These are phyloP conservation scores for Cryptotermes secundus DNA, from an alignment of 1,140 invertebrate genomes.

Conservation along the genomic window DNA sequence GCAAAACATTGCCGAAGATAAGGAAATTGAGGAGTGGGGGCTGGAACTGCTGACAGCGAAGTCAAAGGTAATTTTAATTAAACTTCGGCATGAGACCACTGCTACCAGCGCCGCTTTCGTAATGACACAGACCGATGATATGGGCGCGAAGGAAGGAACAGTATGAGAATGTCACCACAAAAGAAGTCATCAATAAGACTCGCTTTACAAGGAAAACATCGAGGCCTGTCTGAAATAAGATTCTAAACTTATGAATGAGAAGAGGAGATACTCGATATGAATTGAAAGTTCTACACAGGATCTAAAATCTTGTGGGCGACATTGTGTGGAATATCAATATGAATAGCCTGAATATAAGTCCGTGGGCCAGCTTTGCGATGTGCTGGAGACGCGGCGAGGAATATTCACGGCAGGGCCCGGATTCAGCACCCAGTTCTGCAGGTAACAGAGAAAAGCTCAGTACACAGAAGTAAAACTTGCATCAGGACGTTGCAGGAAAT, in stretches of 20 bases:
- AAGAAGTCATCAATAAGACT: constrained; percentile 9
- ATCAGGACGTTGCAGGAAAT: too few species aligned
- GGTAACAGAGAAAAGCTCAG: too few species aligned
- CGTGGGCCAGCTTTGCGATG: too few species aligned
- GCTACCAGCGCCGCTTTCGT: background rate
- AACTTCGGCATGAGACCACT: background rate
- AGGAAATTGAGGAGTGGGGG: background rate
- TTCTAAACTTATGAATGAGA: background rate
- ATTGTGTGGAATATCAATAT: too few species aligned
- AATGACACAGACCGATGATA: background rate
- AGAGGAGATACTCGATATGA: too few species aligned
- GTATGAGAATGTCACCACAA: background rate
- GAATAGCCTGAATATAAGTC: too few species aligned
- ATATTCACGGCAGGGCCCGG: too few species aligned
- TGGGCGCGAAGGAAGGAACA: background rate
- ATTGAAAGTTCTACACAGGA: too few species aligned
- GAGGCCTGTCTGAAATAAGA: background rate
- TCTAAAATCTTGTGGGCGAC: too few species aligned
- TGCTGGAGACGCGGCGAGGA: too few species aligned
- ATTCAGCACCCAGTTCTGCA: too few species aligned
- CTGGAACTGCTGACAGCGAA: background rate
- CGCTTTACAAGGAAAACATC: background rate
- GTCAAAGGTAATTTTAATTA: constrained; percentile 9
- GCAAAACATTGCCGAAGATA: background rate
- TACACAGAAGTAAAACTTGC: too few species aligned